Conservation (phyloP, 2,113 vertebrate genomes). For the Bubo scandiacus region DNA sequence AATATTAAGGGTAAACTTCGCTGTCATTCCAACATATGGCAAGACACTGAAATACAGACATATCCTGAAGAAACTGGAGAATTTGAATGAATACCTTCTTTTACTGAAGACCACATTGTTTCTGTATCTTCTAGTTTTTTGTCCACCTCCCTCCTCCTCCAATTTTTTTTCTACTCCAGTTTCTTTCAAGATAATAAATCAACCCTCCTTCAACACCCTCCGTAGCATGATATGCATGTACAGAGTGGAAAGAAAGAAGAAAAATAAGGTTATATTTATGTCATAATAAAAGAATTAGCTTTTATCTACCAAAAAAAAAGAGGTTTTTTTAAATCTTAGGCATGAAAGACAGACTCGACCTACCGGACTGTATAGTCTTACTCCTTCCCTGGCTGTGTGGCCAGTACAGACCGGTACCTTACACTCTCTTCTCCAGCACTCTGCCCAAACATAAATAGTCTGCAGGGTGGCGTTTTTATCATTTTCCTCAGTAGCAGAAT, state of each 20-base stretch:
- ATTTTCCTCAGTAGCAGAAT: not conserved
- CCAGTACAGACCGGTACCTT: not conserved
- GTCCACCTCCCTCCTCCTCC: not conserved
- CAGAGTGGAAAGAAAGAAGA: not conserved
- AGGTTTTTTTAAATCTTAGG: not conserved
- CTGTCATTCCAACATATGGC: constrained; percentile 59
- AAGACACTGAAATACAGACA: constrained; percentile 38
- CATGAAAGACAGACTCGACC: not conserved
- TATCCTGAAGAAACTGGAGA: not conserved
- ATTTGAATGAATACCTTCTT: constrained; percentile 7
- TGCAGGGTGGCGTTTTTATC: not conserved
- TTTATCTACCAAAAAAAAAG: not conserved
- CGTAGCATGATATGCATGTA: not conserved
- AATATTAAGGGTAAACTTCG: constrained; percentile 53
- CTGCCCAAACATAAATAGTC: not conserved
- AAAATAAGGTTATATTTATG: not conserved
- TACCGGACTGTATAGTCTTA: accelerated
- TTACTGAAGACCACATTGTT: not conserved
- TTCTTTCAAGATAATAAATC: not conserved
- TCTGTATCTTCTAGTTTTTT: not conserved
- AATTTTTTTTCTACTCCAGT: not conserved
- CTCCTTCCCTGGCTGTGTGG: not conserved
- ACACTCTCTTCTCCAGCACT: not conserved
- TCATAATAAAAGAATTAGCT: not conserved
- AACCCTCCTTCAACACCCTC: not conserved